phyloP scores from a whole-genome alignment of 2,888 invertebrate species.

The Amiota minor region DNA sequence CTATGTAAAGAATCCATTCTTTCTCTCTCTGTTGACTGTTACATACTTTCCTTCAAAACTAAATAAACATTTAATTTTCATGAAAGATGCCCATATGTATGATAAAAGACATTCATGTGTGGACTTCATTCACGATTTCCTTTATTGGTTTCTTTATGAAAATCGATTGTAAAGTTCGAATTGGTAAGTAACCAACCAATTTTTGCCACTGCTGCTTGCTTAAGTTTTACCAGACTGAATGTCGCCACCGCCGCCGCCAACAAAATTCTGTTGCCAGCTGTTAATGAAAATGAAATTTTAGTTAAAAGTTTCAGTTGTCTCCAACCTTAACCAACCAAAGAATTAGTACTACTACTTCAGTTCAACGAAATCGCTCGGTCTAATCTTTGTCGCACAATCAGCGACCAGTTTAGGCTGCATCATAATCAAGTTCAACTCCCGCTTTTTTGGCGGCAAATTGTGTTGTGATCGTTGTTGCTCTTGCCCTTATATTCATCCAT shows the following conservation, averaged over 20 bases:
- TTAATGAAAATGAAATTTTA: slow-evolving; percentile 46
- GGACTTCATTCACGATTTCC: neutral
- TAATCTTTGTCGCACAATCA: slow-evolving; percentile 62
- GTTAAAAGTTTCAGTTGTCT: neutral
- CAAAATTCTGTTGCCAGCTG: slow-evolving; percentile 17
- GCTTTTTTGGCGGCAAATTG: neutral
- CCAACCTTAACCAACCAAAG: slow-evolving; percentile 18
- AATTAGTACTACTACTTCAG: slow-evolving; percentile 24
- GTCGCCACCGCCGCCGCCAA: slow-evolving; percentile 47
- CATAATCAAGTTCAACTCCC: slow-evolving; percentile 31
- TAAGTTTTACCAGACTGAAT: slow-evolving; percentile 1
- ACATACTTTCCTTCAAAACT: too few relatives aligned
- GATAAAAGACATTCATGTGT: neutral
- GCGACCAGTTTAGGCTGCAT: slow-evolving; percentile 48
- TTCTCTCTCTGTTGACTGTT: too few relatives aligned
- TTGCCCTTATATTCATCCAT: slow-evolving; percentile 61
- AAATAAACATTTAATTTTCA: too few relatives aligned
- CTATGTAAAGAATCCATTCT: too few relatives aligned
- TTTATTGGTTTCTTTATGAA: neutral
- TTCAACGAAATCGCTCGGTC: slow-evolving; percentile 39
- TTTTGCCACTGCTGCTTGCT: neutral
- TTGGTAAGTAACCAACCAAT: too few relatives aligned
- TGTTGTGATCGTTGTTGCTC: slow-evolving; percentile 33
- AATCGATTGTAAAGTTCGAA: too few relatives aligned
- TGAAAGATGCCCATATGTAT: too few relatives aligned